phyloP scores from a whole-genome alignment of 2,888 invertebrate species.

The Pyrrhia umbra region DNA sequence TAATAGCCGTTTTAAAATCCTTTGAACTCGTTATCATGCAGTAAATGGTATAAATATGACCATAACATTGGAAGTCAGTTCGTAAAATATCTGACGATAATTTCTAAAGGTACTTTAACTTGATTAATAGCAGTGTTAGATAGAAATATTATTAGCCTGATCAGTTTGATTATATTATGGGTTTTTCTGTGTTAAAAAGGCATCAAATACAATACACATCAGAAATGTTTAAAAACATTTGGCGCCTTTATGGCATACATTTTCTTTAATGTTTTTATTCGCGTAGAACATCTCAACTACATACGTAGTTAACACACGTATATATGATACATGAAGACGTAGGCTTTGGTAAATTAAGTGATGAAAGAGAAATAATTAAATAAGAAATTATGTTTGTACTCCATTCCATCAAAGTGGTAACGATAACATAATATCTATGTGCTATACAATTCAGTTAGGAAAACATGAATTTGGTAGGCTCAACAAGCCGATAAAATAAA shows the following conservation, averaged over 20 bases:
- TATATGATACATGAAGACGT: too few relatives aligned
- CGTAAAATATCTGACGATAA: slow-evolving; percentile 30
- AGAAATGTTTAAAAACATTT: too few relatives aligned
- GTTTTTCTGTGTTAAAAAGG: too few relatives aligned
- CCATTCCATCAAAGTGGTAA: not conserved
- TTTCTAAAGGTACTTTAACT: too few relatives aligned
- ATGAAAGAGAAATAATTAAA: not conserved
- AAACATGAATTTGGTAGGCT: slow-evolving; percentile 30
- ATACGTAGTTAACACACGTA: too few relatives aligned
- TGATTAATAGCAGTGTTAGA: too few relatives aligned
- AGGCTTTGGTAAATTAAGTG: slow-evolving; percentile 40
- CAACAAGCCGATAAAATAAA: slow-evolving; percentile 37
- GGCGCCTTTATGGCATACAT: too few relatives aligned
- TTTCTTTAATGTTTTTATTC: too few relatives aligned
- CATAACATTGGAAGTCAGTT: slow-evolving; percentile 43
- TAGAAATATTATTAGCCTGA: too few relatives aligned
- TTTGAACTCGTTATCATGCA: slow-evolving; percentile 45
- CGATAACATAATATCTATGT: not conserved
- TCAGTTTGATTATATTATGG: too few relatives aligned
- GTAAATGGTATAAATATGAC: slow-evolving; percentile 49
- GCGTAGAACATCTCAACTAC: too few relatives aligned
- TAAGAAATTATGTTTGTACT: not conserved
- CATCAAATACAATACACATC: too few relatives aligned
- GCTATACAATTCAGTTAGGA: slow-evolving; percentile 13
- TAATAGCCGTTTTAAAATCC: slow-evolving; percentile 52